Evolutionary conservation across 2,113 vertebrate genomes (phyloP).

Genomic region (Tricholaema leucomelas): DNA sequence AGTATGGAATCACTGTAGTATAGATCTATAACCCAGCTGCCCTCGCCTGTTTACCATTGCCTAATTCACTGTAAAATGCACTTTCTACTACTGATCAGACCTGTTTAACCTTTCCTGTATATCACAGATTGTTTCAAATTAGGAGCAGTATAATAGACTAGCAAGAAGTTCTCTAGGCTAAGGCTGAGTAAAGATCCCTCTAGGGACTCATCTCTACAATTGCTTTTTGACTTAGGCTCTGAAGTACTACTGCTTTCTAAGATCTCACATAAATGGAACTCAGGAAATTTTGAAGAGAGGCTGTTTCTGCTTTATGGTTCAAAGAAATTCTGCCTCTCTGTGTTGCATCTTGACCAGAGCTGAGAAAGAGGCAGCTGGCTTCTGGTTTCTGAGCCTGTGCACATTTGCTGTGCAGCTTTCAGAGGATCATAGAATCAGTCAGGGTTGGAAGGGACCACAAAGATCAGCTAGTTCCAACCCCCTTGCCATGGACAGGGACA

Average conservation of each 20-base stretch:
- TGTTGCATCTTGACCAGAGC: neutral
- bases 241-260: neutral
- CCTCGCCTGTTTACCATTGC: neutral
- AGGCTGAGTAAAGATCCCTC: neutral
- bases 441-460: too few relatives aligned
- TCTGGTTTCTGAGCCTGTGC: neutral
- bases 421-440: neutral
- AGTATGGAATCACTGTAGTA: rapidly evolving
- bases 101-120: conserved; percentile 28
- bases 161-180: neutral
- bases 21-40: neutral
- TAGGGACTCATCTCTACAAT: conserved; percentile 12
- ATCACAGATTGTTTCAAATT: neutral
- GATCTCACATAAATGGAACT: neutral
- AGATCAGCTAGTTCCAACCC: too few relatives aligned
- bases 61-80: conserved; percentile 12
- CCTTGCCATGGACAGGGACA: too few relatives aligned
- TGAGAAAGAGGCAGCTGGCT: neutral
- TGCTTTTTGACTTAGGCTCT: neutral
- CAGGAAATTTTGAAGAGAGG: neutral
- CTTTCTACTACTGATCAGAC: conserved; percentile 12
- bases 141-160: neutral
- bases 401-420: rapidly evolving
- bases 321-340: neutral
- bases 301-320: neutral